Conservation (phyloP, 2,797 vertebrate species). For the Numenius phaeopus region DNA sequence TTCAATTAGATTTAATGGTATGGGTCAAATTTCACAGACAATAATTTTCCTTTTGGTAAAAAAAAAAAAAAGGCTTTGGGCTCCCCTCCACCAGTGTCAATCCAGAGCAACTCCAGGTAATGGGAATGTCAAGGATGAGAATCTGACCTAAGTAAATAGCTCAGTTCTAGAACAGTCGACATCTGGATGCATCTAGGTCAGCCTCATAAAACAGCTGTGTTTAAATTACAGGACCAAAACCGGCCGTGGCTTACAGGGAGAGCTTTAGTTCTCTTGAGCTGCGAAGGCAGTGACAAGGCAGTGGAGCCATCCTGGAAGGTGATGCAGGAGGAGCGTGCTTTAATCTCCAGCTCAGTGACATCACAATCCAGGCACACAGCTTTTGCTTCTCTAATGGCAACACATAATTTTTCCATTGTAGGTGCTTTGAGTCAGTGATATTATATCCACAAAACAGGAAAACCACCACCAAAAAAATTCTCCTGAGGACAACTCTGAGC, state of each 20-base stretch:
- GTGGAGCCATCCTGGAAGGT: neutral
- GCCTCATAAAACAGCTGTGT: neutral
- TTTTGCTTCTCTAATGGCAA: neutral
- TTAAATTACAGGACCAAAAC: neutral
- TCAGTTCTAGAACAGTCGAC: neutral
- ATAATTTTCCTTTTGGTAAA: neutral
- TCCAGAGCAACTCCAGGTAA: neutral
- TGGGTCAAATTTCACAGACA: neutral
- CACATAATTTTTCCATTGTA: accelerated
- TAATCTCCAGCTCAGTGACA: neutral
- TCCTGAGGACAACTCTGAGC: neutral
- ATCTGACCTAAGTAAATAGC: neutral
- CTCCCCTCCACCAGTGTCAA: neutral
- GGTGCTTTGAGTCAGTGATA: neutral
- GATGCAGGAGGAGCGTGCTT: neutral
- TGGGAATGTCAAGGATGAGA: neutral
- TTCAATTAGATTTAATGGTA: neutral
- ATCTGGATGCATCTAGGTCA: neutral
- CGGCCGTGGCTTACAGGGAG: neutral
- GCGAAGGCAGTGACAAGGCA: constrained; percentile 1
- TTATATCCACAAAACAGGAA: neutral
- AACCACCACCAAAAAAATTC: neutral
- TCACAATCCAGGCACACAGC: neutral
- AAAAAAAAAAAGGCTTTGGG: neutral
- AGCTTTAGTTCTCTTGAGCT: neutral